These are phyloP conservation scores for Sinocyclocheilus maitianheensis DNA, from an alignment of 2,113 vertebrate genomes.

Conservation along the genomic window DNA sequence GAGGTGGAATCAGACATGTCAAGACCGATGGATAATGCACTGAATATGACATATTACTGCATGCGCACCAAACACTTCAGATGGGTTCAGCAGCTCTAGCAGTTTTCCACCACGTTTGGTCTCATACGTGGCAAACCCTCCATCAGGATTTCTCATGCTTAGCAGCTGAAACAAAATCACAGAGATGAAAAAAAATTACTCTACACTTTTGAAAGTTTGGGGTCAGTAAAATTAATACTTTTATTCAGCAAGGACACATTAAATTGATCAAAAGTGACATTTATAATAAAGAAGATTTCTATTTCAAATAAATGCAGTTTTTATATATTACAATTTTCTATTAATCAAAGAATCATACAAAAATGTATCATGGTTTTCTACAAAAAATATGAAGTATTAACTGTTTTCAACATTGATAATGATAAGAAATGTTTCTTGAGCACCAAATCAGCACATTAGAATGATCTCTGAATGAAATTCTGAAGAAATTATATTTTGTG, in stretches of 20 bases:
- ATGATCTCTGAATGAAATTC: not conserved
- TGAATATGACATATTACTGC: not conserved
- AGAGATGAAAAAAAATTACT: not conserved
- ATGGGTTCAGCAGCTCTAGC: constrained; percentile 91
- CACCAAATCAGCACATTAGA: not conserved
- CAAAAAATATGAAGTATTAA: no score
- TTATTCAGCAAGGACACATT: not conserved
- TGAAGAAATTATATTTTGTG: no score
- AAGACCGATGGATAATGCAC: not conserved
- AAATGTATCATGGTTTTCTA: no score
- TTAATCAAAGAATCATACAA: not conserved
- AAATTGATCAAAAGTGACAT: not conserved
- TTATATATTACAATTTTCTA: not conserved
- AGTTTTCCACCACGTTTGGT: constrained; percentile 88
- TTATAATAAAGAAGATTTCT: not conserved
- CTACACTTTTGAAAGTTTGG: no score
- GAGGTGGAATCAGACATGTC: not conserved
- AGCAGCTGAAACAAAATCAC: constrained; percentile 78
- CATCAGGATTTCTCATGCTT: constrained; percentile 87
- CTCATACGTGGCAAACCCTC: constrained; percentile 94
- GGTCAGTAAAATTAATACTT: not conserved
- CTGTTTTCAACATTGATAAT: not conserved
- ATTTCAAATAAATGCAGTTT: not conserved
- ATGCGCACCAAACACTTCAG: constrained; percentile 90
- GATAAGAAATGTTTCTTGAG: not conserved